phyloP scores from a whole-genome alignment of 2,113 vertebrate species.

The Bucco capensis region DNA sequence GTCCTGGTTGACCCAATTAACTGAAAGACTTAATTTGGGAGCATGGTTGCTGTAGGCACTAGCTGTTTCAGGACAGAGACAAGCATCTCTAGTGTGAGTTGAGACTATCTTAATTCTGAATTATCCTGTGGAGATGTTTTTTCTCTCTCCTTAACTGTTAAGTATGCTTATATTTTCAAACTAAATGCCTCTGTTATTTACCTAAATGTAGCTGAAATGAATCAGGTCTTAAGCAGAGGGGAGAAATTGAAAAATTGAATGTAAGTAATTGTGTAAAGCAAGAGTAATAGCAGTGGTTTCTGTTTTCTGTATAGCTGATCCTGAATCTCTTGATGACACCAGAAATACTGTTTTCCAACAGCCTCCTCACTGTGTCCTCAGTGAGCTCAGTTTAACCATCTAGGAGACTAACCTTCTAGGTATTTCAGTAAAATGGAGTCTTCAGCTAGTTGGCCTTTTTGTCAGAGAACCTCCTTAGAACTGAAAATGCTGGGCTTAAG shows the following conservation, averaged over 20 bases:
- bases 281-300: not conserved
- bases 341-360: not conserved
- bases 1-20: constrained; percentile 38
- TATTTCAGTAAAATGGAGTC: not conserved
- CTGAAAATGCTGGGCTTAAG: not conserved
- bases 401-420: not conserved
- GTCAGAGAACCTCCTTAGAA: not conserved
- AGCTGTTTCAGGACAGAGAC: not conserved
- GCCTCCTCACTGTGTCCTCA: not conserved
- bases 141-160: not conserved
- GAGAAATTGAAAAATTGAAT: not conserved
- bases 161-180: not conserved
- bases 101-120: not conserved
- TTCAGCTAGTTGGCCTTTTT: not conserved
- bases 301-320: not conserved
- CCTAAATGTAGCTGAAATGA: not conserved
- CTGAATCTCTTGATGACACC: not conserved
- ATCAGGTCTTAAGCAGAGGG: not conserved
- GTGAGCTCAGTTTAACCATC: not conserved
- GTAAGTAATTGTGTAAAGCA: not conserved
- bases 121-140: not conserved
- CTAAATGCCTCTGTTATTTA: not conserved
- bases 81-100: not conserved
- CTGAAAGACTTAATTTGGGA: constrained; percentile 9
- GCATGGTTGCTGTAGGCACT: not conserved